phyloP scores from a whole-genome alignment of 1,140 invertebrate species.

The Aphaenogaster ashmeadi region DNA sequence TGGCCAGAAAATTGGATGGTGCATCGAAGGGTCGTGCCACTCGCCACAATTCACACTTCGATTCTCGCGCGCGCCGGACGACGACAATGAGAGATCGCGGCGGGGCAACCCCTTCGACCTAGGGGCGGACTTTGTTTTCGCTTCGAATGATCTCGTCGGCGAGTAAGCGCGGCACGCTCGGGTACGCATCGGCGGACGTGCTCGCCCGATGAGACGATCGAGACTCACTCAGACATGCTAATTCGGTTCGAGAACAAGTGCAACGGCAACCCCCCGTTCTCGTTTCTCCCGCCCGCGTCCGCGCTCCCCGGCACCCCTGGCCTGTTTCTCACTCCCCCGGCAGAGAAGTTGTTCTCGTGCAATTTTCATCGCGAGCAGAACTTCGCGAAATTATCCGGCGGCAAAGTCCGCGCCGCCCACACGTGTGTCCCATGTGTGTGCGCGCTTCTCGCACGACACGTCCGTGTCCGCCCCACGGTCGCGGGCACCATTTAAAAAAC shows the following conservation, averaged over 20 bases:
- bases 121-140: slow-evolving; percentile 49
- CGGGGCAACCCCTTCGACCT: slow-evolving; percentile 27
- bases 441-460: slow-evolving; percentile 29
- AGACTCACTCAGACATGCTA: slow-evolving; percentile 83
- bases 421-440: slow-evolving; percentile 7
- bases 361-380: slow-evolving; percentile 77
- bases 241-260: slow-evolving; percentile 72
- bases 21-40: slow-evolving; percentile 18
- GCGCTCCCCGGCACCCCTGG: background rate
- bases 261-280: slow-evolving; percentile 42
- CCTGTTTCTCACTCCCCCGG: slow-evolving; percentile 32
- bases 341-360: slow-evolving; percentile 66
- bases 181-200: slow-evolving; percentile 26
- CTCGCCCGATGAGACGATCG: slow-evolving; percentile 50
- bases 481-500: slow-evolving; percentile 41
- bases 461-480: slow-evolving; percentile 41
- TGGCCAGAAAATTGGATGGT: slow-evolving; percentile 26
- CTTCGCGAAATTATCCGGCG: slow-evolving; percentile 76
- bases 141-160: slow-evolving; percentile 42
- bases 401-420: slow-evolving; percentile 25
- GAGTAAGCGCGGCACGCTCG: slow-evolving; percentile 41
- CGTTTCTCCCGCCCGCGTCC: background rate
- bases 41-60: slow-evolving; percentile 41
- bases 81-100: slow-evolving; percentile 48
- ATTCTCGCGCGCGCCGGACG: slow-evolving; percentile 19